Base-by-base conservation (phyloP, 2,888 invertebrate genomes). In the Xestia rhomboidea region DNA sequence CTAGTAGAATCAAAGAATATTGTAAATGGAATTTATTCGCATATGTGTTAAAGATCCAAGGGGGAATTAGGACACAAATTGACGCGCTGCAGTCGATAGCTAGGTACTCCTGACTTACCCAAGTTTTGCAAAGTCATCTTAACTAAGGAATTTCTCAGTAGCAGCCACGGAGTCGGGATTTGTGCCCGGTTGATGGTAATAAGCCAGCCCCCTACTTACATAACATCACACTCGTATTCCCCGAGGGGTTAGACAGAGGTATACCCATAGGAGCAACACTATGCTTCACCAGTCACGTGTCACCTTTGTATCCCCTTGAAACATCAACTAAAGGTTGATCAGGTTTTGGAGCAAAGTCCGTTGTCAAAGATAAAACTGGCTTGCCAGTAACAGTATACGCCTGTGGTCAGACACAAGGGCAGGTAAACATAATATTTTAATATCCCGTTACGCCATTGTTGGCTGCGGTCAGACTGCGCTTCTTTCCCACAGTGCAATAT, bases 381-480 rank as follows among this genome's bases (percentile, higher is more conserved):
- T 66, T 63, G 51, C 57, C 44, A 68, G 87, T 85, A 87, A 86
- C 80, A 75, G 68, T 86, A 86, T 84, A 84, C 57, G 46, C 34
- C 46, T 88, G 87, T 73, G 87, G 87, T 85, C 63, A 78, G 73
- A 67, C 68, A 57, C 60, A 62, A 75, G 63, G 74, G 63, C 86
- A 68, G 85, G 81, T 83, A 80, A 79, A 84, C 67, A 69, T 77
- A 75, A 79, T 87, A 84, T 83, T 77, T 78, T 79, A 74, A 75
- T 77, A 85, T 85, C 73, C 87, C 85, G 87, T 88, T 88, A 85
- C 83, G 46, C 68, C 54, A 85, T 83, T 88, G 85, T 88, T 72
- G 71, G 64, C 38, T 87, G 87, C 74, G 89, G 87, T 87, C 72
- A 30, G 60, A 18, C 67, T 44, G 68, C 57, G 60, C 81, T 68